Evolutionary conservation across 2,797 vertebrate species (phyloP), one percentile per base, ranked within the genome.

Genomic region (Myotis myotis): DNA sequence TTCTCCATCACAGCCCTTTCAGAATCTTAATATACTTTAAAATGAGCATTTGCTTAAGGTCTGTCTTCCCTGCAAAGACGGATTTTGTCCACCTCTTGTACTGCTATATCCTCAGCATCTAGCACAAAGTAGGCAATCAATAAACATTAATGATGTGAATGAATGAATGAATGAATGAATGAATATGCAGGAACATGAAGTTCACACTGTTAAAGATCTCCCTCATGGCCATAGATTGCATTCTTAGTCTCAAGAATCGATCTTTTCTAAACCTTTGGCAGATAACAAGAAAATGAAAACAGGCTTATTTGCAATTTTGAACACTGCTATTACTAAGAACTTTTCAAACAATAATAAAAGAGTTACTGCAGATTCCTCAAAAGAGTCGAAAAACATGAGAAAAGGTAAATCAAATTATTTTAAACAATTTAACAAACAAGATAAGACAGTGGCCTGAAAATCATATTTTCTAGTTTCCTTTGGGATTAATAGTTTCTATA

Each of bases 241-340:
- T 82, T 94, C 68, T 64, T 62, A 78, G 64, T 89, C 28, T 36
- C 62, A 89, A 60, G 1, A 41, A 8, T 64, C 36, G 25, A 12
- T 68, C 25, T 71, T 95, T 93, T 89, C 83, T 71, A 84, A 49
- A 78, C 11, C 15, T 91, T 82, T 57, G 55, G 64, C 90, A 86
- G 23, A 20, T 68, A 55, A 68, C 28, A 76, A 83, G 68, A 84
- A 94, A 89, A 30, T 76, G 22, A 81, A 94, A 89, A 84, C 6
- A 68, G 72, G 57, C 30, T 79, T 78, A 44, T 76, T 91, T 91
- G 68, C 47, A 85, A 89, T 86, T 87, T 87, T 44, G 82, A 96
- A 30, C 8, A 44, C n/a, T 64, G n/a, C 7, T 92, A 36, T 53
- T 82, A 55, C 22, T 62, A 71, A 95, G 30, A 83, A 55, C 16